Evolutionary conservation across 2,888 invertebrate genomes (phyloP).

Genomic region (Hemicrepidius hirtus): DNA sequence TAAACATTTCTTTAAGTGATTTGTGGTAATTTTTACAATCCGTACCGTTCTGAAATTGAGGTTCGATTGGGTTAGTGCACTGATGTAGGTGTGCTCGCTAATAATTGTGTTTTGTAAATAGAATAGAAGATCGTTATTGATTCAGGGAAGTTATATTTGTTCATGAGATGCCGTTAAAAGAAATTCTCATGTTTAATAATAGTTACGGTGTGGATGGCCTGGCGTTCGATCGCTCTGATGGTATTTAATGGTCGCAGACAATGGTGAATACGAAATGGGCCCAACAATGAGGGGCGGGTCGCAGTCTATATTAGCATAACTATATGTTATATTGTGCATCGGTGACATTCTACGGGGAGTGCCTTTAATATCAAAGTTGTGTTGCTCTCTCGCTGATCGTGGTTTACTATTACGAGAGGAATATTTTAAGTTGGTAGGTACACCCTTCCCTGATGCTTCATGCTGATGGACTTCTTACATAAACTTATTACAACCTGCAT

Average conservation of each 20-base stretch:
- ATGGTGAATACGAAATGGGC: slow-evolving; percentile 58
- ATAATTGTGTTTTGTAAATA: too few species aligned
- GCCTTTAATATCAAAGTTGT: slow-evolving; percentile 51
- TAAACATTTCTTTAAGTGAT: too few species aligned
- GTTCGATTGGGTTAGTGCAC: too few species aligned
- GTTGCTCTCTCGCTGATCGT: slow-evolving; percentile 33
- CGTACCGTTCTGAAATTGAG: too few species aligned
- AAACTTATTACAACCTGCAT: not conserved
- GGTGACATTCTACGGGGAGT: slow-evolving; percentile 51
- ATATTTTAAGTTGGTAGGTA: not conserved
- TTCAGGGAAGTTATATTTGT: not conserved
- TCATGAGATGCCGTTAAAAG: slow-evolving; percentile 15
- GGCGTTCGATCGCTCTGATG: slow-evolving; percentile 46
- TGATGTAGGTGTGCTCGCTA: too few species aligned
- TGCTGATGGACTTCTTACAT: not conserved
- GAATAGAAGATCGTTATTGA: too few species aligned
- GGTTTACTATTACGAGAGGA: slow-evolving; percentile 16
- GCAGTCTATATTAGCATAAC: slow-evolving; percentile 57
- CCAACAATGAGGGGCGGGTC: slow-evolving; percentile 59
- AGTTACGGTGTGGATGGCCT: slow-evolving; percentile 29
- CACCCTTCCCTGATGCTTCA: not conserved
- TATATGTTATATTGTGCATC: slow-evolving; percentile 57
- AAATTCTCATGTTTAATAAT: slow-evolving; percentile 33
- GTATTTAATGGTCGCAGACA: slow-evolving; percentile 58
- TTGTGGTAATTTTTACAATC: too few species aligned